Base-by-base conservation (phyloP, 2,888 invertebrate genomes). In the Epirrita christyi region DNA sequence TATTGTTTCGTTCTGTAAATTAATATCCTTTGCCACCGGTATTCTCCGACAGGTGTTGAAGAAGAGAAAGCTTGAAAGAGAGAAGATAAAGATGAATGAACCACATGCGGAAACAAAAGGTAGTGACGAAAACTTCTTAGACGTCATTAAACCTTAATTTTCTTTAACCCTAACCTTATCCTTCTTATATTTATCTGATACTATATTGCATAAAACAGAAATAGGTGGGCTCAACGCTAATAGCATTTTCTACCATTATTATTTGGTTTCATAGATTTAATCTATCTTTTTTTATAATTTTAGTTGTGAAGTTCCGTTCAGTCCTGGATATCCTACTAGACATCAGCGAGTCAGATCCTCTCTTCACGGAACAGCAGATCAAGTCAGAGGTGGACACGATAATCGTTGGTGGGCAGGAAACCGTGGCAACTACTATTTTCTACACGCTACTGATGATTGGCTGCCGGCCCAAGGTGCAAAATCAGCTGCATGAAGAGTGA, bases 331-430 rank as follows among this genome's bases (percentile, higher is more conserved):
- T 93, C 9, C 75, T 94, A 6, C 72, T 94, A 56, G 93, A 93
- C 42, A 67, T 93, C 37, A 79, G 83, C 5, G 85, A 88, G 47
- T 65, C 68, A 0, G 91, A 92, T 28, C 73, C 76, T 0, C 76
- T 74, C 51, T 81, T 93, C 9, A 89, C 92, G 0, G 88, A 92
- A 53, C 68, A 88, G 56, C 93, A 94, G 70, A 78, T 94, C 14
- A 77, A 85, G 60, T 85, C 92, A 3, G 94, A 94, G 77, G 92
- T 94, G 28, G 88, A 93, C 63, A 93, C 93, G 2, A 92, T 94
- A 70, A 92, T 94, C 61, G 77, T 93, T 10, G 94, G 92, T 0
- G 94, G 93, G 13, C 90, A 92, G 73, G 89, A 93, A 75, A 93
- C 93, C 0, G 86, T 86, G 0, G 89, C 92, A 0, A 73, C 85